Evolutionary conservation across 2,113 vertebrate species (phyloP).

Genomic region (Gnathonemus echidnorhynchus): DNA sequence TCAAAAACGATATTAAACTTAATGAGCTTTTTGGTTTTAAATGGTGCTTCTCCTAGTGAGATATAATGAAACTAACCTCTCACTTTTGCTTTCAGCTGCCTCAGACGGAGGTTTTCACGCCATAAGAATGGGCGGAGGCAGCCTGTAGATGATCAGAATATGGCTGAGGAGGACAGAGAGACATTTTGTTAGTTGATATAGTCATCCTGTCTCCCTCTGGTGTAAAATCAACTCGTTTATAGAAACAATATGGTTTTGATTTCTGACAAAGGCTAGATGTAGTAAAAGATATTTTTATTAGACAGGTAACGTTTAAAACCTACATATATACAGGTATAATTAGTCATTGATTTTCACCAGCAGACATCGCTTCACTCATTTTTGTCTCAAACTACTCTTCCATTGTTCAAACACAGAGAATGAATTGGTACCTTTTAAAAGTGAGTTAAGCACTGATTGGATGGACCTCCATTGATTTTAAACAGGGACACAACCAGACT

Average conservation of each 20-base stretch:
- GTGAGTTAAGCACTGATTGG: not conserved
- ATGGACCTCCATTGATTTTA: not conserved
- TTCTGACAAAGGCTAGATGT: not conserved
- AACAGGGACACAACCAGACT: not conserved
- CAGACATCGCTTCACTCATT: not conserved
- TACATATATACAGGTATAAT: not conserved
- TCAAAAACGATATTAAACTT: not conserved
- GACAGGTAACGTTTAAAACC: not conserved
- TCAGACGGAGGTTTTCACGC: not conserved
- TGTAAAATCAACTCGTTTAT: not conserved
- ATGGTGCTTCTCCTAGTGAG: not conserved
- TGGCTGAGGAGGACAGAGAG: not conserved
- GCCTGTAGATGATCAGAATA: not conserved
- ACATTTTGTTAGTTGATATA: not conserved
- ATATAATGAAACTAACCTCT: not conserved
- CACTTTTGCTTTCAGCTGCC: not conserved
- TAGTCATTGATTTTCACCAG: not conserved
- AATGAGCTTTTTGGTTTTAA: not conserved
- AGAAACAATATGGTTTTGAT: not conserved
- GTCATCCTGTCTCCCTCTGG: not conserved
- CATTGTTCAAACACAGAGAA: too few species aligned
- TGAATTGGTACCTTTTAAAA: too few species aligned
- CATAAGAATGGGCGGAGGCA: not conserved
- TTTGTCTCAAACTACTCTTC: not conserved
- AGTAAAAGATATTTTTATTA: not conserved